Evolutionary conservation across 2,113 vertebrate species (phyloP).

Genomic region (Malaclemys terrapin): DNA sequence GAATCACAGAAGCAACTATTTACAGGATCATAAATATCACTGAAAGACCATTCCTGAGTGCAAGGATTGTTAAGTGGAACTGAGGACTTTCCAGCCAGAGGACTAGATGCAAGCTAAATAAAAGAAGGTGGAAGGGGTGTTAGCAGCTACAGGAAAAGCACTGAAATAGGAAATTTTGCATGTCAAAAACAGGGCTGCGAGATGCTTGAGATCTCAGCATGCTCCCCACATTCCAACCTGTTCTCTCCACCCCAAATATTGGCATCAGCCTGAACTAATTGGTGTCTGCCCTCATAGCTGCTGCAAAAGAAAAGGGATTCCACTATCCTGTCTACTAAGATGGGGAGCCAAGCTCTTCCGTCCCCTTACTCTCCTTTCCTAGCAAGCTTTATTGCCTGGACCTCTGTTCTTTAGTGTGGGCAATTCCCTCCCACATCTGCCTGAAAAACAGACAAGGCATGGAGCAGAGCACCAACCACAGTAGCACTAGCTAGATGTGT

Average conservation of each 20-base stretch:
- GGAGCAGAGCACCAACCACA: no score
- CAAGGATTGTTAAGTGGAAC: neutral
- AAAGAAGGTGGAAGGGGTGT: neutral
- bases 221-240: neutral
- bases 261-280: neutral
- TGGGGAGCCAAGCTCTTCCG: neutral
- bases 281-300: neutral
- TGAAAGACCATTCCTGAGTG: neutral
- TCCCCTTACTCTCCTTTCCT: neutral
- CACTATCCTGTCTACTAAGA: neutral
- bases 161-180: neutral
- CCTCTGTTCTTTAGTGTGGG: accelerated
- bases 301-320: neutral
- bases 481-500: neutral
- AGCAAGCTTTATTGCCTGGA: accelerated
- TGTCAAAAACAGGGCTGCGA: neutral
- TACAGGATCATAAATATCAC: neutral
- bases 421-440: neutral
- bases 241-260: neutral
- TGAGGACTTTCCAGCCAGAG: neutral
- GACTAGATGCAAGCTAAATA: neutral
- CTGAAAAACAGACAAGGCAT: neutral
- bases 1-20: neutral
- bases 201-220: neutral
- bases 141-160: neutral